phyloP scores from a whole-genome alignment of 2,888 invertebrate species.

The Drosophila anceps region DNA sequence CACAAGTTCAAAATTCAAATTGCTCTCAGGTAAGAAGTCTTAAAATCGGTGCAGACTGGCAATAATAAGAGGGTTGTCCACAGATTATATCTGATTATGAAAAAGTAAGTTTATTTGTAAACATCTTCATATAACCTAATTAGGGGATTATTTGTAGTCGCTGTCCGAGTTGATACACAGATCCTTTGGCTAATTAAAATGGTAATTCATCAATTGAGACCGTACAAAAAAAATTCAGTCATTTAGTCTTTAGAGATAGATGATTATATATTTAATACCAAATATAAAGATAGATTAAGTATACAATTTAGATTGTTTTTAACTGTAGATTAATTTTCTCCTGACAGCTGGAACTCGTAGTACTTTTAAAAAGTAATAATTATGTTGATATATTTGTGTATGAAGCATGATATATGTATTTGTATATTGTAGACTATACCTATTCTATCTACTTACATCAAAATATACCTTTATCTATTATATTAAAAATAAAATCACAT shows the following conservation, averaged over 20 bases:
- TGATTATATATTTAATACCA: neutral
- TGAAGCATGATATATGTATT: no score
- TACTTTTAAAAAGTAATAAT: no score
- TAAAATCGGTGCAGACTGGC: neutral
- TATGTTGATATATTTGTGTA: no score
- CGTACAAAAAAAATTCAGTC: neutral
- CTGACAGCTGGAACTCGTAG: no score
- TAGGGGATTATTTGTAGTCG: neutral
- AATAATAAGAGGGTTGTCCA: neutral
- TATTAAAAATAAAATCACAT: no score
- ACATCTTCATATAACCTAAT: constrained; percentile 4
- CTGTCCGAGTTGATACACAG: neutral
- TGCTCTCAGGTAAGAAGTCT: constrained; percentile 11
- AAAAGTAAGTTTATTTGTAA: constrained; percentile 4
- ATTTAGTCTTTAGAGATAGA: neutral
- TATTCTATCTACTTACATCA: no score
- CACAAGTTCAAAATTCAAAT: constrained; percentile 28
- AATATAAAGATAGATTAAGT: no score
- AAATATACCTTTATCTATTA: no score
- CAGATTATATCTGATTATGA: neutral
- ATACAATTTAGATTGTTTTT: no score
- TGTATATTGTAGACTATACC: no score
- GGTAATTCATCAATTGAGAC: neutral
- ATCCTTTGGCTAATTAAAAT: neutral
- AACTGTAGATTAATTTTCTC: neutral